These are phyloP conservation scores for Enteromius thamalakanensis DNA, from an alignment of 2,797 vertebrate species.

Conservation along the genomic window DNA sequence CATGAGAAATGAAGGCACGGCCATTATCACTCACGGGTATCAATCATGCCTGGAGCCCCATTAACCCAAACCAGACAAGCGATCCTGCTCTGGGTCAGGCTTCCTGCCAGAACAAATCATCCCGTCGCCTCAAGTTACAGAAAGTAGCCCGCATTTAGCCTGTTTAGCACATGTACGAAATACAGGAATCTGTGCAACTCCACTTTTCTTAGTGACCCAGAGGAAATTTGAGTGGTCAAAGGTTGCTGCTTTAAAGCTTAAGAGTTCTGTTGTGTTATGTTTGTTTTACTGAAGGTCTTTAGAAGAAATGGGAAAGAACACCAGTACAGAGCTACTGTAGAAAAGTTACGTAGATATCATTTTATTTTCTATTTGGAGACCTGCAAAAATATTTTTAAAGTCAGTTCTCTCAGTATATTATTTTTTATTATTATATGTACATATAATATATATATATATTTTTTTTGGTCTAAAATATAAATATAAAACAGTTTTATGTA, in stretches of 20 bases:
- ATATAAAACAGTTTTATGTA: neutral
- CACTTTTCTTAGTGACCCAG: neutral
- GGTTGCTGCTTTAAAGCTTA: neutral
- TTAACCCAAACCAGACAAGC: slow-evolving; percentile 53
- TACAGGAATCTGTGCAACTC: neutral
- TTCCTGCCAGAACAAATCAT: slow-evolving; percentile 45
- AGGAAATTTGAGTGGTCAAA: neutral
- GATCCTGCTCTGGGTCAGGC: slow-evolving; percentile 32
- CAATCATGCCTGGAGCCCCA: slow-evolving; percentile 54
- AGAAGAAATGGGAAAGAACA: neutral
- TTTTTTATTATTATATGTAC: neutral
- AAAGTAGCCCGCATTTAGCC: slow-evolving; percentile 12
- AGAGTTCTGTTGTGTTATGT: neutral
- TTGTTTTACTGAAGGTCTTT: neutral
- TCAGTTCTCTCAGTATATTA: neutral
- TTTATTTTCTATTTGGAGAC: neutral
- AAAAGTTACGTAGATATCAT: neutral
- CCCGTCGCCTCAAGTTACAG: slow-evolving; percentile 30
- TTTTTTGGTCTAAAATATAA: neutral
- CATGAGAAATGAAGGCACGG: slow-evolving; percentile 49
- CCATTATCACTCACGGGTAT: slow-evolving; percentile 51
- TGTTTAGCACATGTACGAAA: neutral
- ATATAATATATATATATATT: neutral
- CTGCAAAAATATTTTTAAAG: neutral
- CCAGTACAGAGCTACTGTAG: neutral